These are phyloP conservation scores for Phocides pigmalion DNA, from an alignment of 1,140 invertebrate genomes.

Conservation along the genomic window DNA sequence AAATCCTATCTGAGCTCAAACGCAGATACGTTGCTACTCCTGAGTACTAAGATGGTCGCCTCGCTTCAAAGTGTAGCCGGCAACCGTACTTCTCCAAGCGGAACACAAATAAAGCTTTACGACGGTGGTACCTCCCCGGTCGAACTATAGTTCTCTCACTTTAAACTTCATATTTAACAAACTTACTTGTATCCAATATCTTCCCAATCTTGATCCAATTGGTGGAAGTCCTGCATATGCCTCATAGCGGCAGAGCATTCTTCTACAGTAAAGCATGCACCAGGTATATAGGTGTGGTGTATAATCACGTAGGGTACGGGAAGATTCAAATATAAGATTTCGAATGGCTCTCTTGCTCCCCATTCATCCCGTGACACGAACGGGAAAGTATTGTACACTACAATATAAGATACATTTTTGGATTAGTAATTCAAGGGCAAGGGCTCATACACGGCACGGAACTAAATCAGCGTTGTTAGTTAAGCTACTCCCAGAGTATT, in stretches of 20 bases:
- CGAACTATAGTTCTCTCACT: too few species aligned
- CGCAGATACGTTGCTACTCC: too few species aligned
- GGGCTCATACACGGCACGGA: too few species aligned
- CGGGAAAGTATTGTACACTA: neutral
- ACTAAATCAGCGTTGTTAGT: too few species aligned
- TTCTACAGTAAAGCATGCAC: conserved; percentile 82
- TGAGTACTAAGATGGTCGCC: too few species aligned
- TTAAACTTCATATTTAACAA: neutral
- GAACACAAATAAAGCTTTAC: too few species aligned
- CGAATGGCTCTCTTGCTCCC: conserved; percentile 72
- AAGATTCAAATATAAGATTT: conserved; percentile 71
- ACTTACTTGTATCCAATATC: conserved; percentile 88
- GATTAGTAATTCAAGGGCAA: too few species aligned
- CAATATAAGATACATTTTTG: neutral
- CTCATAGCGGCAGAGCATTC: conserved; percentile 84
- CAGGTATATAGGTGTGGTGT: conserved; percentile 88
- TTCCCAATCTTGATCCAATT: conserved; percentile 85
- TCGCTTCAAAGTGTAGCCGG: too few species aligned
- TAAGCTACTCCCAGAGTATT: too few species aligned
- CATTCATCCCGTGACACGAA: conserved; percentile 2
- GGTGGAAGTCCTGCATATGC: conserved; percentile 85
- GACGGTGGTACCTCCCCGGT: too few species aligned
- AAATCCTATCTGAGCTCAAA: too few species aligned
- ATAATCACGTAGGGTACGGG: conserved; percentile 90
- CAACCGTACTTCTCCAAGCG: too few species aligned